A percentile compares a stretch with the other conserved stretches of the same genome.
Evolutionary conservation across 2,888 invertebrate species (phyloP).

Genomic region (Spisula subtruncata): DNA sequence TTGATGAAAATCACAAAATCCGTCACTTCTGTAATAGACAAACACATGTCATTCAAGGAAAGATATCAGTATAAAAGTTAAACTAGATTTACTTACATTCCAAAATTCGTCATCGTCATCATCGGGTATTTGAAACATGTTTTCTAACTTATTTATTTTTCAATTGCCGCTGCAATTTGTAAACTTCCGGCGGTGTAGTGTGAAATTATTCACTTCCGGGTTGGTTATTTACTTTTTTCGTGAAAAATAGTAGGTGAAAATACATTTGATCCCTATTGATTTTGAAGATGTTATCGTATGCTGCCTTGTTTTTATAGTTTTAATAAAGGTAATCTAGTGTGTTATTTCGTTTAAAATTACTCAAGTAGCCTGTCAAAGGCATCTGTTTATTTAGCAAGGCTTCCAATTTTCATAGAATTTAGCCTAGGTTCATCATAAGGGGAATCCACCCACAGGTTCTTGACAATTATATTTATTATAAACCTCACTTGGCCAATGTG

Average conservation of each 20-base stretch:
- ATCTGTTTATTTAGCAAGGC: too few relatives aligned
- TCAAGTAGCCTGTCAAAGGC: too few relatives aligned
- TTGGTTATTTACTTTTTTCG: neutral
- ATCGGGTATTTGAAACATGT: constrained; percentile 82
- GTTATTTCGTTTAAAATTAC: too few relatives aligned
- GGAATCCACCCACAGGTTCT: too few relatives aligned
- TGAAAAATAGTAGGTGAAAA: neutral
- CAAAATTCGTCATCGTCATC: constrained; percentile 80
- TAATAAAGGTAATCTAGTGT: too few relatives aligned
- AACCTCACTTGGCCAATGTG: too few relatives aligned
- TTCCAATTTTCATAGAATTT: too few relatives aligned
- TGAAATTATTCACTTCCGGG: constrained; percentile 37
- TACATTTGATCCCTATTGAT: neutral
- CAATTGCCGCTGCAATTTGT: constrained; percentile 52
- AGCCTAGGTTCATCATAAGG: too few relatives aligned
- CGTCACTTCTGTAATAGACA: neutral
- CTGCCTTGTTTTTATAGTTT: too few relatives aligned
- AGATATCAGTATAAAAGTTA: neutral
- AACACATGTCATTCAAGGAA: neutral
- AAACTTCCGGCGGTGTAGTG: constrained; percentile 62
- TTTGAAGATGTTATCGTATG: neutral
- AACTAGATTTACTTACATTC: constrained; percentile 67
- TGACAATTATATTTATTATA: too few relatives aligned
- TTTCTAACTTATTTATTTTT: neutral
- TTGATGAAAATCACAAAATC: too few relatives aligned